Evolutionary conservation across 2,113 vertebrate species (phyloP), one percentile per base, ranked within the genome.

Genomic region (Platichthys stellatus): DNA sequence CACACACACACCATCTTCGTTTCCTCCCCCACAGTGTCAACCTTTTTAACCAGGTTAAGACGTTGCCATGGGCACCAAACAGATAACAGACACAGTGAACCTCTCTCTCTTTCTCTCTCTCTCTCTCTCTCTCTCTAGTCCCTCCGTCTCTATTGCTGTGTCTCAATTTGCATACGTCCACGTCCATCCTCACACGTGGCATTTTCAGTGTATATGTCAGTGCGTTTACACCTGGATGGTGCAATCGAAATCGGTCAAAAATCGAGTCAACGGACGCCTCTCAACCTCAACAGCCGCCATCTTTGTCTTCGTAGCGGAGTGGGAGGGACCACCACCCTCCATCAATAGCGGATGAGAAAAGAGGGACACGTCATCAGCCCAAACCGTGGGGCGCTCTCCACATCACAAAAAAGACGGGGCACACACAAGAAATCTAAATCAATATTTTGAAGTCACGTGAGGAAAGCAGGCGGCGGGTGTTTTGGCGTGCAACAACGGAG

Each of bases 21-120:
- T 31, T 85, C 75, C 76, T 68, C 88, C 81, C 71, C 81, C 86
- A 84, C 74, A 69, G 61, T 76, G 65, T 89, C 86, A 85, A 91
- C 88, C 86, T 90, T 90, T 88, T 90, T 90, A 92, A 92, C 92
- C 86, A 92, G 92, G 92, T 94, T 91, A 89, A 80, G 82, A 65
- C 81, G 91, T 94, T 91, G 78, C 92, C 88, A 93, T 92, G 85
- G 94, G 63, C 93, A 91, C 90, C 81, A 79, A 78, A 78, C 66
- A 81, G 81, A 78, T 88, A 86, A 83, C 81, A 83, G 75, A 82
- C 7, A 14, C 59, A 65, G 38, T 53, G 65, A 63, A 72, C 73
- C 69, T 61, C 72, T 65, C 26, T 40, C 60, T 31, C 28, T 78
- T 24, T 78, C 57, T 38, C 26, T 82, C 49, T 24, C 24, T 24